phyloP scores from a whole-genome alignment of 1,140 invertebrate genomes.

The Acromyrmex echinatior region DNA sequence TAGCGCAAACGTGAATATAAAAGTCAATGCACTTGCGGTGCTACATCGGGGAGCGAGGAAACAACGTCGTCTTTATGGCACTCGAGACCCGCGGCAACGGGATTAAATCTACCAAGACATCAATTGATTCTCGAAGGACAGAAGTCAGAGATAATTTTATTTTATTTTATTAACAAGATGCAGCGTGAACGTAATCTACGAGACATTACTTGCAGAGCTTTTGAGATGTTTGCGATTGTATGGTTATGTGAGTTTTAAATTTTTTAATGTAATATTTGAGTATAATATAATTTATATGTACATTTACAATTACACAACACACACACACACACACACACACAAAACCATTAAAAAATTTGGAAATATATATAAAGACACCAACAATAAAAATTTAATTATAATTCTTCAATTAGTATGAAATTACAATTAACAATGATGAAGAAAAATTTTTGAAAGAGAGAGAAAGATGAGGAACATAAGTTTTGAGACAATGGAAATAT shows the following conservation, averaged over 20 bases:
- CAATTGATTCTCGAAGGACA: background rate
- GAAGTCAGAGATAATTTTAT: background rate
- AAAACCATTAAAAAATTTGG: too few relatives aligned
- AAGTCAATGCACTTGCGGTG: slow-evolving; percentile 62
- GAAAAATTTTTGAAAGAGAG: too few relatives aligned
- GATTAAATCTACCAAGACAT: slow-evolving; percentile 11
- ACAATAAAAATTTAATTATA: too few relatives aligned
- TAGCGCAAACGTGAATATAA: background rate
- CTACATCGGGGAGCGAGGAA: background rate
- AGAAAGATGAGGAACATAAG: too few relatives aligned
- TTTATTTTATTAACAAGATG: background rate
- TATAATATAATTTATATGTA: background rate
- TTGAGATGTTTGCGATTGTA: background rate
- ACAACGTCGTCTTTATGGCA: slow-evolving; percentile 19
- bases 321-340: too few relatives aligned
- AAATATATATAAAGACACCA: too few relatives aligned
- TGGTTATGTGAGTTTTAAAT: background rate
- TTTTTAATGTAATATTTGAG: background rate
- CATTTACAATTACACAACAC: too few relatives aligned
- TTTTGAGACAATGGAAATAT: too few relatives aligned
- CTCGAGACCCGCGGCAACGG: background rate
- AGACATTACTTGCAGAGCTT: background rate
- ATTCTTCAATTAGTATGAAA: too few relatives aligned
- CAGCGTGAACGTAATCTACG: background rate
- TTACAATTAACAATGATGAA: too few relatives aligned